A percentile compares a stretch with the other conserved stretches of the same genome.
Evolutionary conservation across 2,888 invertebrate species (phyloP).

Genomic region (Tetropium fuscum): DNA sequence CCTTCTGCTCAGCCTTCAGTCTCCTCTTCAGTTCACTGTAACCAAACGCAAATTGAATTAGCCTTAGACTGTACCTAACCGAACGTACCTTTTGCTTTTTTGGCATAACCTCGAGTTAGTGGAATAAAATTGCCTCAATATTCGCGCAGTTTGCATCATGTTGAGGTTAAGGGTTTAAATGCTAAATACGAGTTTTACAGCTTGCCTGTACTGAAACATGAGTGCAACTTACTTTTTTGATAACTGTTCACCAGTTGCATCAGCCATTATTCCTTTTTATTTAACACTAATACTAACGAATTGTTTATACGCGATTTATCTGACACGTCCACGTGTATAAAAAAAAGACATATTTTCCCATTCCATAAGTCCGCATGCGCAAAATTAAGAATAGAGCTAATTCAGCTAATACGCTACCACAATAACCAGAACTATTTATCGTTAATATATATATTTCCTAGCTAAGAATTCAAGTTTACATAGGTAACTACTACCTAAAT

Average conservation of each 20-base stretch:
- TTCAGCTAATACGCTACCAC: no score
- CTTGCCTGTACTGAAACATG: conserved; percentile 1
- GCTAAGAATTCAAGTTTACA: no score
- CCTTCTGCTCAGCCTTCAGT: conserved; percentile 92
- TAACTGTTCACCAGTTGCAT: conserved; percentile 51
- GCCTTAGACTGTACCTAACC: conserved; percentile 31
- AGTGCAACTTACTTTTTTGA: conserved; percentile 59
- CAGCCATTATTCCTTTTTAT: conserved; percentile 46
- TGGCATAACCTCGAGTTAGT: conserved; percentile 45
- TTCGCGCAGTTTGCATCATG: conserved; percentile 49
- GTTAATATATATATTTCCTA: no score
- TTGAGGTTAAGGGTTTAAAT: conserved; percentile 1
- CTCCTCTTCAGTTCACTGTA: conserved; percentile 93
- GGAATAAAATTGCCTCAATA: conserved; percentile 41
- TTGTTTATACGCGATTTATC: background rate
- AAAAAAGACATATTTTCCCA: background rate
- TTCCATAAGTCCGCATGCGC: background rate
- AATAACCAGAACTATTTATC: no score
- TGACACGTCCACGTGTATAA: conserved; percentile 21
- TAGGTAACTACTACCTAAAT: no score
- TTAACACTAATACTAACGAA: background rate
- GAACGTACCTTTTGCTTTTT: conserved; percentile 56
- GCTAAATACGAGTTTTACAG: background rate
- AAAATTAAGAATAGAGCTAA: no score
- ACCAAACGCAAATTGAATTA: conserved; percentile 50